A percentile compares a stretch with the other conserved stretches of the same genome.
Conservation (phyloP, 2,888 invertebrate genomes). For the Agriopis leucophaearia region DNA sequence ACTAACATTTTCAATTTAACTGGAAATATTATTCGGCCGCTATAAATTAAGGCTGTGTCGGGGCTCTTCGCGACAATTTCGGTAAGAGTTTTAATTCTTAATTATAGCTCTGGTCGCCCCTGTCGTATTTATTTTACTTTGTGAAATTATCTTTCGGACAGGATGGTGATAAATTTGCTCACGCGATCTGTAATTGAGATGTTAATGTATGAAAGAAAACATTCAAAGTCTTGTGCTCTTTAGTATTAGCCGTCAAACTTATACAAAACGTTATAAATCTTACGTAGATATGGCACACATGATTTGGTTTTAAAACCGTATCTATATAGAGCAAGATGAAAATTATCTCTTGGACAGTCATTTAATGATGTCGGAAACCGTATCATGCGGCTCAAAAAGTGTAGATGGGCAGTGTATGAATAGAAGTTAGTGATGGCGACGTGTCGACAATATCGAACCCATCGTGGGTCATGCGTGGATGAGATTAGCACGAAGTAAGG, state of each 20-base stretch:
- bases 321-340: neutral
- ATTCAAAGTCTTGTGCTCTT: slow-evolving; percentile 41
- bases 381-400: no score
- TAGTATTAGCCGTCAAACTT: slow-evolving; percentile 42
- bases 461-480: no score
- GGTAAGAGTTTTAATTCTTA: slow-evolving; percentile 80
- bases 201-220: slow-evolving; percentile 54
- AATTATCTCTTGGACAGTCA: no score
- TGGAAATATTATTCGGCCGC: slow-evolving; percentile 69
- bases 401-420: no score
- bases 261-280: slow-evolving; percentile 3
- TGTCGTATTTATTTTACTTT: slow-evolving; percentile 76
- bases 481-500: no score
- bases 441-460: no score
- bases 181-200: slow-evolving; percentile 73
- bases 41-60: slow-evolving; percentile 71
- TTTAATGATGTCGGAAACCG: no score
- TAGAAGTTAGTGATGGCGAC: no score
- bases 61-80: slow-evolving; percentile 71
- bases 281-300: neutral
- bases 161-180: slow-evolving; percentile 68
- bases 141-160: slow-evolving; percentile 66
- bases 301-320: neutral
- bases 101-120: slow-evolving; percentile 71
- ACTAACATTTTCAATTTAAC: slow-evolving; percentile 72